Conservation (phyloP, 2,113 vertebrate species). For the Triplophysa siluroides region DNA sequence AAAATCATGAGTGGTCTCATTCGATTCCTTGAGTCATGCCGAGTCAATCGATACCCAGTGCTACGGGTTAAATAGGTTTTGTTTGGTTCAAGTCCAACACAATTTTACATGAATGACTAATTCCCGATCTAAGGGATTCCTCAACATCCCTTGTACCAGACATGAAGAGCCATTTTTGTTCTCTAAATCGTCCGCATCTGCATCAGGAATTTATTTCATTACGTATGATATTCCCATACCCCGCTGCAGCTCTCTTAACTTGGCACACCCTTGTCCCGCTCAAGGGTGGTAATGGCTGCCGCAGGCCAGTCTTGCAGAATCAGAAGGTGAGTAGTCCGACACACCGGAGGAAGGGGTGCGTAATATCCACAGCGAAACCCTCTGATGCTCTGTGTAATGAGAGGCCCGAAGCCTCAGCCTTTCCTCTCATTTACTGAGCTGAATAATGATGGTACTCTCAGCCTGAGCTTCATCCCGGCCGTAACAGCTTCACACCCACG, state of each 20-base stretch:
- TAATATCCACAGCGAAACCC: constrained; percentile 41
- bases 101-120: no score
- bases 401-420: constrained; percentile 44
- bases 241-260: constrained; percentile 23
- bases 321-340: constrained; percentile 35
- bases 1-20: no score
- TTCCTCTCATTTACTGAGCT: constrained; percentile 50
- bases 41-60: no score
- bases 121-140: no score
- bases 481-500: constrained; percentile 36
- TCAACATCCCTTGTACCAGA: neutral
- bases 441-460: constrained; percentile 56
- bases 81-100: no score
- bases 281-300: constrained; percentile 33
- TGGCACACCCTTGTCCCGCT: constrained; percentile 29
- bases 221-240: neutral
- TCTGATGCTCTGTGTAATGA: constrained; percentile 53
- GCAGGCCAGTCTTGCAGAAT: constrained; percentile 30
- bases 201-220: neutral
- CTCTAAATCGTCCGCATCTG: neutral
- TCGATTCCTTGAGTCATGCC: no score
- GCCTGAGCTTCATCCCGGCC: constrained; percentile 33
- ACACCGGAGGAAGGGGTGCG: constrained; percentile 37
- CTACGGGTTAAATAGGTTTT: no score
- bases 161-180: neutral